Percentiles rank a stretch among this genome's conserved stretches.
phyloP scores from a whole-genome alignment of 2,888 invertebrate species.

The Arrhopalites spinosus region DNA sequence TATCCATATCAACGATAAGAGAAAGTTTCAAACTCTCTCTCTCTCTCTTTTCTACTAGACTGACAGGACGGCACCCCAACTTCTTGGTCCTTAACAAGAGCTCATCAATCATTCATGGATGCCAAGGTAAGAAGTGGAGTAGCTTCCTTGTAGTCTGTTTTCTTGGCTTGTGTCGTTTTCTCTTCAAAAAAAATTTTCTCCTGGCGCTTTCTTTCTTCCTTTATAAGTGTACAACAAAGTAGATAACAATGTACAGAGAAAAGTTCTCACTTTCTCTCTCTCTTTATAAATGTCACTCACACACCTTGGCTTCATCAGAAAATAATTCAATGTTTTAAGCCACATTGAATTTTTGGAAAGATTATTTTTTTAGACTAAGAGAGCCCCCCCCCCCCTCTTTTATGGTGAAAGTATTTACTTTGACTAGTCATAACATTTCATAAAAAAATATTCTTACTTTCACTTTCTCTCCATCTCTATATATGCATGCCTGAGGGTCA shows the following conservation, averaged over 20 bases:
- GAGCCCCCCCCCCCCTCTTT: no score
- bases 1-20: not conserved
- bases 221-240: not conserved
- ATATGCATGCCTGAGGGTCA: no score
- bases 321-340: not conserved
- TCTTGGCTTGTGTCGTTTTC: conserved; percentile 6
- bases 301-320: not conserved
- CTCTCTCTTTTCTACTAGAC: no score
- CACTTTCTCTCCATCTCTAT: no score
- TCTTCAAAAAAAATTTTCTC: not conserved
- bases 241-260: not conserved
- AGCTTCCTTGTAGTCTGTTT: not conserved
- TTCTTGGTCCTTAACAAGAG: conserved; percentile 36
- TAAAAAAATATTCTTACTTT: no score
- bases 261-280: not conserved
- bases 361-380: no score
- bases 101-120: conserved; percentile 42
- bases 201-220: not conserved
- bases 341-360: no score
- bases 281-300: not conserved
- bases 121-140: not conserved
- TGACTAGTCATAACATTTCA: no score
- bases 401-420: no score
- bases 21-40: not conserved
- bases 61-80: conserved; percentile 30